phyloP scores from a whole-genome alignment of 2,113 vertebrate species.

The Pseudonaja textilis region DNA sequence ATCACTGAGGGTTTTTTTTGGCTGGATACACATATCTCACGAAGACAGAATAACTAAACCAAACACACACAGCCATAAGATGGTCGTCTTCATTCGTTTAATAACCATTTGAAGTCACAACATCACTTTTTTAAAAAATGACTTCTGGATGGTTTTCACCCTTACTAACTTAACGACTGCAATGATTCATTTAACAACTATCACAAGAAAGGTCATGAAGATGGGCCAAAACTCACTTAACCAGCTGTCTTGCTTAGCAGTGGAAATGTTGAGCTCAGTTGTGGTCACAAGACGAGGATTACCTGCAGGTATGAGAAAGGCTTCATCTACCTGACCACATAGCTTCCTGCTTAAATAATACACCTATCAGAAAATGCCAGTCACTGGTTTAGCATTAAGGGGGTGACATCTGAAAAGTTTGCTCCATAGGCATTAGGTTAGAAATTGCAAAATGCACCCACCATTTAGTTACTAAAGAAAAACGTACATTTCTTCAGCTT shows the following conservation, averaged over 20 bases:
- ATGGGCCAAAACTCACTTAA: background rate
- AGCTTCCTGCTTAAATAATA: background rate
- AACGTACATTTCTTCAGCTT: background rate
- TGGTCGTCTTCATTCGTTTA: too few relatives aligned
- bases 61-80: background rate
- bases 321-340: background rate
- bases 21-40: background rate
- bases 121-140: too few relatives aligned
- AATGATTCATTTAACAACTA: too few relatives aligned
- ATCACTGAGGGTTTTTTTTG: too few relatives aligned
- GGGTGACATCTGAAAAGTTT: background rate
- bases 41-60: background rate
- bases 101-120: too few relatives aligned
- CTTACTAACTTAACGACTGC: too few relatives aligned
- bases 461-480: background rate
- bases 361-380: background rate
- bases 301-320: background rate
- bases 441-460: background rate
- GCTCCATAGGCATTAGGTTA: background rate
- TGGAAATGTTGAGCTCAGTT: background rate
- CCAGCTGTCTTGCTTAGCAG: background rate
- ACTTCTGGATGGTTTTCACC: too few relatives aligned
- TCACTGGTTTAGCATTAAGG: background rate
- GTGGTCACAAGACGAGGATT: too few relatives aligned
- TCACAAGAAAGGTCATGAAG: background rate